Evolutionary conservation across 2,888 invertebrate species (phyloP).

Genomic region (Ormyrus thymus): DNA sequence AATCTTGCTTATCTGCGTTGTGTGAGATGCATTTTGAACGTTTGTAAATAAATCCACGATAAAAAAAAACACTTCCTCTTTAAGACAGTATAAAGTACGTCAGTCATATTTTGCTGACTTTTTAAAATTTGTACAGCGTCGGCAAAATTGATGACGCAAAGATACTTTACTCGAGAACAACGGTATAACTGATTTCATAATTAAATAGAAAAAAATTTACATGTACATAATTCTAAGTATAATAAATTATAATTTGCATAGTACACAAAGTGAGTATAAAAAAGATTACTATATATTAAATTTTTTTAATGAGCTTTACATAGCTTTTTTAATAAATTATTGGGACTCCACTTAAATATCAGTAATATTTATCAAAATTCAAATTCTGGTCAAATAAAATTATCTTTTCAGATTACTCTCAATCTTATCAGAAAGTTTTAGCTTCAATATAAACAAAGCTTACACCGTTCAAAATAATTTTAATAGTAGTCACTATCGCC

Average conservation of each 20-base stretch:
- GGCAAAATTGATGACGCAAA: slow-evolving; percentile 24
- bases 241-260: no score
- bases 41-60: slow-evolving; percentile 17
- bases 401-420: not conserved
- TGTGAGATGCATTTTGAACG: slow-evolving; percentile 10
- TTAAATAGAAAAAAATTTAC: slow-evolving; percentile 17
- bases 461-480: not conserved
- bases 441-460: not conserved
- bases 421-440: no score
- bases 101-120: slow-evolving; percentile 29
- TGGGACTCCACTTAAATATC: no score
- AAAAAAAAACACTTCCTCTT: slow-evolving; percentile 2
- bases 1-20: no score
- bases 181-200: slow-evolving; percentile 25
- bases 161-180: not conserved
- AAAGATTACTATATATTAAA: not conserved
- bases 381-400: not conserved
- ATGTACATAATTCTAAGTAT: no score
- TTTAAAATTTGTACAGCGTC: slow-evolving; percentile 10
- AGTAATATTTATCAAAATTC: not conserved
- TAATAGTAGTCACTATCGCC: not conserved
- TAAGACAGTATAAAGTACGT: slow-evolving; percentile 2
- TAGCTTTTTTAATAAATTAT: no score
- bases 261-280: not conserved
- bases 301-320: not conserved